Conservation (phyloP, 2,797 vertebrate species). For the Eremophila alpestris region DNA sequence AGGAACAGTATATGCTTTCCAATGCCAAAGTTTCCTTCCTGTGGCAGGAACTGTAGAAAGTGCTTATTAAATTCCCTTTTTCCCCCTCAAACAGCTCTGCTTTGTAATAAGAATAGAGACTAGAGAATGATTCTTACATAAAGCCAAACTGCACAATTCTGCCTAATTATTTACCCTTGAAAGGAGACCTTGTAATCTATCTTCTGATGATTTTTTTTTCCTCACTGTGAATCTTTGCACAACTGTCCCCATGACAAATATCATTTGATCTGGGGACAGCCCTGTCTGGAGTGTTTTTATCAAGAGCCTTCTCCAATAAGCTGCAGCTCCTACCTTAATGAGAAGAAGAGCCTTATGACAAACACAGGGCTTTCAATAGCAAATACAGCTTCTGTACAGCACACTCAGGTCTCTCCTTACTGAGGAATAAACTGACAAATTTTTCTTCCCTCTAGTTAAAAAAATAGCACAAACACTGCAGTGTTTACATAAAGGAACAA, state of each 20-base stretch:
- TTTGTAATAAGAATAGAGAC: background rate
- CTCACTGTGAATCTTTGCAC: slow-evolving; percentile 44
- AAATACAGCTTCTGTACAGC: background rate
- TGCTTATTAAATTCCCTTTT: background rate
- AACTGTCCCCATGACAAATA: slow-evolving; percentile 42
- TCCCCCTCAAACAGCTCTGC: background rate
- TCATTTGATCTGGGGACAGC: slow-evolving; percentile 40
- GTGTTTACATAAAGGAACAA: background rate
- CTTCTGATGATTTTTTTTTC: background rate
- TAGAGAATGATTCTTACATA: background rate
- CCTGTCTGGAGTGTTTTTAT: slow-evolving; percentile 19
- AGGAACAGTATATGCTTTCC: background rate
- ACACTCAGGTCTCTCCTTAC: background rate
- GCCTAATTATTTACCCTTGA: slow-evolving; percentile 39
- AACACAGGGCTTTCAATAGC: background rate
- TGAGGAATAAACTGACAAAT: background rate
- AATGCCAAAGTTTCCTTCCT: background rate
- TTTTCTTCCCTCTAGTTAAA: background rate
- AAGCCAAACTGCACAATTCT: slow-evolving; percentile 6
- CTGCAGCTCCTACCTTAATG: slow-evolving; percentile 27
- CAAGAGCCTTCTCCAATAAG: slow-evolving; percentile 29
- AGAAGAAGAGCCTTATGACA: slow-evolving; percentile 34
- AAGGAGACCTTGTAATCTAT: slow-evolving; percentile 35
- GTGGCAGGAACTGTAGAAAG: background rate
- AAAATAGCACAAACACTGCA: background rate